Conservation (phyloP, 1,140 invertebrate genomes). For the Theocolax elegans region DNA sequence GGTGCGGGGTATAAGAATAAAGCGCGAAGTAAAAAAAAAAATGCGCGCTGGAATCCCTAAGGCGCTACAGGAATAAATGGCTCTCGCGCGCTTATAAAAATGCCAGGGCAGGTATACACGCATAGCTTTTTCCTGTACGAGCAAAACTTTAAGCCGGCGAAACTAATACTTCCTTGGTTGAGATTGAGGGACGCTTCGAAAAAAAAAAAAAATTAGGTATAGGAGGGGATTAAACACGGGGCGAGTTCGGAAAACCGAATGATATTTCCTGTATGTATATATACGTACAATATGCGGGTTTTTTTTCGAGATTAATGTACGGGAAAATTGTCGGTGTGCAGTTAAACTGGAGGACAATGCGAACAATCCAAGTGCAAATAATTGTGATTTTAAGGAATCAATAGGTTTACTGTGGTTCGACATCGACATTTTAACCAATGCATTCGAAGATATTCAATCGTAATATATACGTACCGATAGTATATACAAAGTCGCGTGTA, state of each 20-base stretch:
- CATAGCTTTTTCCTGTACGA: background rate
- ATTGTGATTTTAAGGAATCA: constrained; percentile 29
- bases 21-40: constrained; percentile 6
- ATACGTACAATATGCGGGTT: background rate
- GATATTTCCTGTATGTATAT: constrained; percentile 3
- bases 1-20: background rate
- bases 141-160: constrained; percentile 15
- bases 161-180: constrained; percentile 33
- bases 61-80: background rate
- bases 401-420: background rate
- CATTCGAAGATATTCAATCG: constrained; percentile 11
- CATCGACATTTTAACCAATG: constrained; percentile 24
- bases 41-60: constrained; percentile 8
- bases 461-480: no score
- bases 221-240: background rate
- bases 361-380: constrained; percentile 18
- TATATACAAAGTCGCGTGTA: no score
- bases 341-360: background rate
- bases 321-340: constrained; percentile 25
- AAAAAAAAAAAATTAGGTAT: background rate
- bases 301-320: constrained; percentile 34
- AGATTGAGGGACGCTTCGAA: background rate
- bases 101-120: background rate
- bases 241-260: constrained; percentile 9
- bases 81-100: background rate